Evolutionary conservation across 2,888 invertebrate species (phyloP), one percentile per base, ranked within the genome.

Genomic region (Volucella bombylans): DNA sequence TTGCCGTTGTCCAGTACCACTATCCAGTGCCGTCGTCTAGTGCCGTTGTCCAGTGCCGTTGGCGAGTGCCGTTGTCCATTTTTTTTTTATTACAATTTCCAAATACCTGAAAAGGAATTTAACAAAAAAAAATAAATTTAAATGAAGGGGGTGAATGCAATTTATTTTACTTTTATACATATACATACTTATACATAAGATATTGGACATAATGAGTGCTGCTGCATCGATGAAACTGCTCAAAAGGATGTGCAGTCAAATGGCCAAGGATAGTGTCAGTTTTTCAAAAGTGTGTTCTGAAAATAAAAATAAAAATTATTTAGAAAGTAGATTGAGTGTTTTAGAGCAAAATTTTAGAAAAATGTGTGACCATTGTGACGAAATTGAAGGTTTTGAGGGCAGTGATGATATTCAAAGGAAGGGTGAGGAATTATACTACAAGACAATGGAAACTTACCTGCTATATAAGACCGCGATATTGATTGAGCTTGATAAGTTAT

Each of bases 341-440:
- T 61, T 45, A 43, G 61, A 61, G n/a, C 15, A 45, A 8, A 61
- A 45, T 65, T 52, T 65, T 10, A 38, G 41, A n/a, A 50, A 52
- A 10, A 11, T 65, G 18, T 52, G 52, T 39, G 62, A 62, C 2
- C 47, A 47, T 18, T 49, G 31, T 9, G 65, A 65, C 41, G 65
- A 62, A 47, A 62, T 62, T 14, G 38, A 55, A 10, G n/a, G 10
- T 14, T 9, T 10, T 14, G 41, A 57, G 14, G 23, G 47, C 14
- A 38, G 14, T 31, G 49, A 49, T n/a, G 49, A 47, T 0, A 41
- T 52, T 18, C 6, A 9, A 18, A 52, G 4, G 41, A 15, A 52
- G 39, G 18, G 41, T 41, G 65, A 65, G 8, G 52, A 52, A 38
- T 12, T 45, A 23, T 61, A 61, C 23, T 43, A 61, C 49, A 15